Conservation (phyloP, 2,797 vertebrate species). For the Crenuchus spilurus region DNA sequence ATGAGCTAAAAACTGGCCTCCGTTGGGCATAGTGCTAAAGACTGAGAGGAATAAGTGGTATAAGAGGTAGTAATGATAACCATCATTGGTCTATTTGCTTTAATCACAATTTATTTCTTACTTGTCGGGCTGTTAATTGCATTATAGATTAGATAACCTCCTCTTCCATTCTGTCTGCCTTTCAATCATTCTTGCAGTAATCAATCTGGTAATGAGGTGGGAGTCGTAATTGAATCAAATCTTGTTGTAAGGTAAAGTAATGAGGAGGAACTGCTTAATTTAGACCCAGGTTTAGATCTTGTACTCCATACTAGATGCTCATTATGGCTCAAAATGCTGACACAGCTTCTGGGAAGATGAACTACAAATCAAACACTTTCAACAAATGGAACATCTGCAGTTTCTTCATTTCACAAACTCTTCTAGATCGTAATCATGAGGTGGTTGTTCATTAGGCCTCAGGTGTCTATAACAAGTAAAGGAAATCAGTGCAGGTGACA, state of each 20-base stretch:
- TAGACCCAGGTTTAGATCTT: background rate
- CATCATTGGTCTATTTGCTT: constrained; percentile 3
- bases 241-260: background rate
- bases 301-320: background rate
- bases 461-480: background rate
- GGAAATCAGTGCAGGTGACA: background rate
- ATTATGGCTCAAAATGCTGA: background rate
- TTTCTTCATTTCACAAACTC: background rate
- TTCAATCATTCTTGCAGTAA: background rate
- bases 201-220: constrained; percentile 4
- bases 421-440: background rate
- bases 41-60: background rate
- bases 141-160: background rate
- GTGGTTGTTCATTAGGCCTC: background rate
- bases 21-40: background rate
- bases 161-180: constrained; percentile 42
- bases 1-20: background rate
- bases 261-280: background rate
- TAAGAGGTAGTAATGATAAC: background rate
- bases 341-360: background rate
- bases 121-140: constrained; percentile 5
- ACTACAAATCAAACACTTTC: background rate
- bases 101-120: constrained; percentile 9
- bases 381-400: background rate
- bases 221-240: constrained; percentile 7